Evolutionary conservation across 1,140 invertebrate species (phyloP).

Genomic region (Drosophila pandora): DNA sequence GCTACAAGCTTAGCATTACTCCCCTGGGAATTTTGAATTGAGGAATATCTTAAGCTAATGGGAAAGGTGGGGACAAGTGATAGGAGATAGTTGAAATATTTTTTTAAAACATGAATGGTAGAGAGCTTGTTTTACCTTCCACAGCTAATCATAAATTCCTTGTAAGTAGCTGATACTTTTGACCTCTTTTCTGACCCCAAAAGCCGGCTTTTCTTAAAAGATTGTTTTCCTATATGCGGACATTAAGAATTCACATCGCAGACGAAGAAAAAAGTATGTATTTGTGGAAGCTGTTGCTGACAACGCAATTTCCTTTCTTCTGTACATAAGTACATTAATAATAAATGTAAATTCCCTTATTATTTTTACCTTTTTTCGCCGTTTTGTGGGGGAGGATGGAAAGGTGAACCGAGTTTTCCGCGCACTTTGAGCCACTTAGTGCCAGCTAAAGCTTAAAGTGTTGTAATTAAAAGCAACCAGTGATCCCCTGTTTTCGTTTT

Average conservation of each 20-base stretch:
- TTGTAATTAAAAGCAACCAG: conserved; percentile 68
- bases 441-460: conserved; percentile 52
- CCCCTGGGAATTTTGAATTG: conserved; percentile 10
- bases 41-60: conserved; percentile 25
- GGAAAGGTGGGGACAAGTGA: conserved; percentile 12
- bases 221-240: conserved; percentile 6
- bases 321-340: conserved; percentile 70
- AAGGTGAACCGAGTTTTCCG: conserved; percentile 20
- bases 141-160: neutral
- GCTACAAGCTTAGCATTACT: conserved; percentile 16
- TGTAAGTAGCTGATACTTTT: conserved; percentile 3
- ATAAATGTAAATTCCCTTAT: conserved; percentile 75
- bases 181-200: neutral
- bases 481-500: conserved; percentile 10
- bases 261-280: conserved; percentile 26
- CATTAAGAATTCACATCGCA: conserved; percentile 70
- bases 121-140: neutral
- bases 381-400: neutral
- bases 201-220: neutral
- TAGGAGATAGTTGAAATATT: neutral
- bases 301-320: conserved; percentile 42
- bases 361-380: conserved; percentile 31
- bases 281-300: conserved; percentile 33
- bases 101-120: neutral
- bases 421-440: conserved; percentile 57